These are phyloP conservation scores for Monopis laevigella DNA, from an alignment of 2,888 invertebrate species.

Conservation along the genomic window DNA sequence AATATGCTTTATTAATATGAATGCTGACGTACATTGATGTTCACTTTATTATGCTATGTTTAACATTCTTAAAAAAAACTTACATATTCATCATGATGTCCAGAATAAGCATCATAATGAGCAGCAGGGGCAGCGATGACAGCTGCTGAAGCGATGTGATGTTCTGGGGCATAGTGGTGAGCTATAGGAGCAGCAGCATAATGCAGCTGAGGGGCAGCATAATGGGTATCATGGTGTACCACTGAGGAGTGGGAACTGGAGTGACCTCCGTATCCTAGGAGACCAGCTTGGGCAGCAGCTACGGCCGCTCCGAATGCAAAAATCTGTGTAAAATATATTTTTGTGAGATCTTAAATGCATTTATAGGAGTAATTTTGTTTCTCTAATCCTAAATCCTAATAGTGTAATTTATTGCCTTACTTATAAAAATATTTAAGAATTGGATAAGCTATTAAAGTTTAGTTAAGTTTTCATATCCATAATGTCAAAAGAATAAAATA, in stretches of 20 bases:
- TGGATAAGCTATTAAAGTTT: too few species aligned
- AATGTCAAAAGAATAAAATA: too few species aligned
- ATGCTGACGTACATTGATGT: too few species aligned
- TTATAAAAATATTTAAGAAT: too few species aligned
- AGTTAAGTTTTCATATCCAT: too few species aligned
- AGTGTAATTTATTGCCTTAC: too few species aligned
- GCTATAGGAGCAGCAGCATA: conserved; percentile 20
- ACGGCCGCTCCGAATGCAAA: conserved; percentile 42
- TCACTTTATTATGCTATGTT: too few species aligned
- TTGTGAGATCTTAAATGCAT: too few species aligned
- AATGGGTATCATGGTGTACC: conserved; percentile 25
- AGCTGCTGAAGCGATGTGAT: conserved; percentile 24
- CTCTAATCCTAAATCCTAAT: too few species aligned
- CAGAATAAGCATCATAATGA: conserved; percentile 3
- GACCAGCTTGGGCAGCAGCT: conserved; percentile 59
- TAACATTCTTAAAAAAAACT: conserved; percentile 18
- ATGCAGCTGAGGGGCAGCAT: conserved; percentile 19
- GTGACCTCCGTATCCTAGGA: conserved; percentile 30
- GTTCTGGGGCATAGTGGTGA: conserved; percentile 22
- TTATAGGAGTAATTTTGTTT: too few species aligned
- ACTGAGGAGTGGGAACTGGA: conserved; percentile 29
- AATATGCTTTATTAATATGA: too few species aligned
- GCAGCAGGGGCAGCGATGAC: conserved; percentile 8
- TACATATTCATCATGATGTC: conserved; percentile 29
- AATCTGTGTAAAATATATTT: conserved; percentile 37